Conservation (phyloP, 2,113 vertebrate genomes). For the mouse (Mus musculus) region GRCm39 chr5:62215501-62216000, state of each 20-base stretch:
- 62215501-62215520: neutral
- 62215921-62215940: neutral
- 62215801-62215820: neutral
- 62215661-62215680: neutral
- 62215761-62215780: neutral
- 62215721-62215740: neutral
- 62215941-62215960: neutral
- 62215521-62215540: neutral
- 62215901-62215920: neutral
- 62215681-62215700: neutral
- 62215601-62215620: neutral
- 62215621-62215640: neutral
- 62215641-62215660: neutral
- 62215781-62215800: neutral
- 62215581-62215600: neutral
- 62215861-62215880: too few relatives aligned
- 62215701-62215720: neutral
- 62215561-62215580: neutral
- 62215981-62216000: neutral
- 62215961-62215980: neutral
- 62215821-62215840: neutral
- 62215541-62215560: neutral
- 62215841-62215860: neutral
- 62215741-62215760: neutral
- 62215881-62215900: neutral